Conservation (phyloP, 2,888 invertebrate genomes). For the Galeopsomyia nigrocyanea region DNA sequence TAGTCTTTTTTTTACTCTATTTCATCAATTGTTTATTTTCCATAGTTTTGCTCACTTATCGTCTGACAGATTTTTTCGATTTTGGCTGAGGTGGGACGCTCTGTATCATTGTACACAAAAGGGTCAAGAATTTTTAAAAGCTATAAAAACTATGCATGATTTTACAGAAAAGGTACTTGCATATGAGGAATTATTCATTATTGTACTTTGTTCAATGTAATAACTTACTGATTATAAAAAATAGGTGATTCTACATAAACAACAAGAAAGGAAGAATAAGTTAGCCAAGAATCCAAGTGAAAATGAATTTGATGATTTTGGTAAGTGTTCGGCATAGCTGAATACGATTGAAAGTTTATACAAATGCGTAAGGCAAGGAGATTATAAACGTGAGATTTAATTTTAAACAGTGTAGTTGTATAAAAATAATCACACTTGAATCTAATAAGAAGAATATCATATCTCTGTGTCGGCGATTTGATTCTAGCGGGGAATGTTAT, state of each 20-base stretch:
- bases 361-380: too few relatives aligned
- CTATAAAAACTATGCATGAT: constrained; percentile 49
- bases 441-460: too few relatives aligned
- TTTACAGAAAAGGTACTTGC: constrained; percentile 50
- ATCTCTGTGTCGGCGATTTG: too few relatives aligned
- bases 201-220: not conserved
- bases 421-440: too few relatives aligned
- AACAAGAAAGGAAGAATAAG: constrained; percentile 35
- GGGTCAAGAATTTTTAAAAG: constrained; percentile 51
- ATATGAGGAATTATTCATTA: not conserved
- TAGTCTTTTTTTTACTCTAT: not conserved
- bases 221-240: constrained; percentile 12
- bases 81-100: constrained; percentile 53
- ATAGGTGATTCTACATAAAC: constrained; percentile 54
- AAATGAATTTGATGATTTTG: not conserved
- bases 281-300: not conserved
- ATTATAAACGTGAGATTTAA: too few relatives aligned
- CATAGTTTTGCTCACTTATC: constrained; percentile 46
- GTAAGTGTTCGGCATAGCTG: not conserved
- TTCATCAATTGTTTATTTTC: not conserved
- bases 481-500: too few relatives aligned
- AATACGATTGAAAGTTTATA: not conserved
- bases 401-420: too few relatives aligned
- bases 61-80: constrained; percentile 48
- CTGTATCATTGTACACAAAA: constrained; percentile 49